Evolutionary conservation across 2,113 vertebrate species (phyloP).

Genomic region (Clarias magur): DNA sequence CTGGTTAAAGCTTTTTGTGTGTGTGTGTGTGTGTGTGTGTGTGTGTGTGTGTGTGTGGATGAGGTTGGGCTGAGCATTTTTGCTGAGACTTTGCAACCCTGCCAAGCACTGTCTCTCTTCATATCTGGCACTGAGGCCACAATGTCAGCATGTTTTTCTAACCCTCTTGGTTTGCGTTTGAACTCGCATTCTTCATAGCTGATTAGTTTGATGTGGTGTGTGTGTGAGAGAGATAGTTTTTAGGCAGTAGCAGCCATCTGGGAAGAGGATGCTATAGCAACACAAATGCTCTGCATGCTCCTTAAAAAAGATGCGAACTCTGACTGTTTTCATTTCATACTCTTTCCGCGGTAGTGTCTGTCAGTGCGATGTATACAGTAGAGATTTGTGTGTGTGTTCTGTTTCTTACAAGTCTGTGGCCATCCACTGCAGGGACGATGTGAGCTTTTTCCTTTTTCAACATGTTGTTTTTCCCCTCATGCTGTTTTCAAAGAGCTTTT

Average conservation of each 20-base stretch:
- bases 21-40: no score
- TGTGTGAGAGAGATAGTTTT: no score
- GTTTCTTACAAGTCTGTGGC: not conserved
- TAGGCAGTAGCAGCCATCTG: not conserved
- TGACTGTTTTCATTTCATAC: not conserved
- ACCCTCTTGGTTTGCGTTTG: not conserved
- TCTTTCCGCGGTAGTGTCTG: not conserved
- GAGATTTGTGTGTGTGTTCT: not conserved
- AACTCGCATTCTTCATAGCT: constrained; percentile 11
- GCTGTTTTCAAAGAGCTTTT: constrained; percentile 3
- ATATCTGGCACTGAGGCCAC: not conserved
- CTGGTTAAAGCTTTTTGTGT: not conserved
- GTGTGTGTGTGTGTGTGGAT: not conserved
- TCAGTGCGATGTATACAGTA: not conserved
- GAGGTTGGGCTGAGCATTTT: not conserved
- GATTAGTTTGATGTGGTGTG: constrained; percentile 1
- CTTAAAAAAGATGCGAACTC: not conserved
- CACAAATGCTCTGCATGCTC: constrained; percentile 48
- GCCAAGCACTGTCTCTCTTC: not conserved
- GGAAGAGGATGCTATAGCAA: constrained; percentile 39
- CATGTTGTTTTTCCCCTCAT: not conserved
- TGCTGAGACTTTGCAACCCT: not conserved
- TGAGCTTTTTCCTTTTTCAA: not conserved
- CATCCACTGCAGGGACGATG: not conserved
- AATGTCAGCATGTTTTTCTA: not conserved